These are phyloP conservation scores for Salminus brasiliensis DNA, from an alignment of 2,113 vertebrate genomes.

Conservation along the genomic window DNA sequence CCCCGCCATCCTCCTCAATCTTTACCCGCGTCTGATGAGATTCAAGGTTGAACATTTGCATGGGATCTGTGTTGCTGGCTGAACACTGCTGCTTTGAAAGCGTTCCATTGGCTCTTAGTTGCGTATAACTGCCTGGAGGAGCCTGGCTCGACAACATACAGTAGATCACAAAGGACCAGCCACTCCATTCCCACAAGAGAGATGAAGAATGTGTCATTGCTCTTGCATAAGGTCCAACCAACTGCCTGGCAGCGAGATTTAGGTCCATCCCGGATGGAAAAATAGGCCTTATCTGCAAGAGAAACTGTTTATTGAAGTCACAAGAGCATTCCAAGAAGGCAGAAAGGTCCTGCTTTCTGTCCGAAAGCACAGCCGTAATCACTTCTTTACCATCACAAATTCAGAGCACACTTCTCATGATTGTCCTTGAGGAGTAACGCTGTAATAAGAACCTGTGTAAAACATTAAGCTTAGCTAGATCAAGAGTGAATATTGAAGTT, in stretches of 20 bases:
- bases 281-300: neutral
- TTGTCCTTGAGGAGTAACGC: too few relatives aligned
- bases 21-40: conserved; percentile 20
- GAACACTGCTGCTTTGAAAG: neutral
- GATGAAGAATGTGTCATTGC: neutral
- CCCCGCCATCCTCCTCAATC: neutral
- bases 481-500: too few relatives aligned
- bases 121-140: neutral
- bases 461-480: too few relatives aligned
- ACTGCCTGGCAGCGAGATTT: neutral
- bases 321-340: neutral
- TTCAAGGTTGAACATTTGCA: conserved; percentile 26
- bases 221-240: neutral
- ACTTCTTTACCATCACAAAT: neutral
- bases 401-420: too few relatives aligned
- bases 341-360: neutral
- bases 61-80: neutral
- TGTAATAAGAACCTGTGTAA: too few relatives aligned
- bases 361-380: neutral
- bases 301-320: neutral
- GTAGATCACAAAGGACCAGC: neutral
- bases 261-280: neutral
- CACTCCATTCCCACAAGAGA: neutral
- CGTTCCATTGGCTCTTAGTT: neutral
- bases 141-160: neutral